phyloP scores from a whole-genome alignment of 2,113 vertebrate species.

The Columba janthina region DNA sequence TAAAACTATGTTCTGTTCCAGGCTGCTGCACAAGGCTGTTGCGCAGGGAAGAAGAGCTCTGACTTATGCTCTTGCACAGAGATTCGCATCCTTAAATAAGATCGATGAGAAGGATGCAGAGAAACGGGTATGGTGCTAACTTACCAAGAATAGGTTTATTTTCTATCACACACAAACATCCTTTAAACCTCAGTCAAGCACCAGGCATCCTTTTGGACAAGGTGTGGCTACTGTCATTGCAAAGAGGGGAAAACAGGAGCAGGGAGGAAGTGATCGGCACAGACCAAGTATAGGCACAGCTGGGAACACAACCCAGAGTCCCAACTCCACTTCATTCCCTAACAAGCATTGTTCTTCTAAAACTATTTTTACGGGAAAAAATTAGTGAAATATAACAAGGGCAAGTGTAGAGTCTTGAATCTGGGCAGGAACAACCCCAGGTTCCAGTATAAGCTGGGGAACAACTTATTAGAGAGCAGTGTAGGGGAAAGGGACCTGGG shows the following conservation, averaged over 20 bases:
- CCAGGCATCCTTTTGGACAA: background rate
- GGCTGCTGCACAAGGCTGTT: constrained; percentile 80
- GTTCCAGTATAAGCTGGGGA: too few species aligned
- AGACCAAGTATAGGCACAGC: background rate
- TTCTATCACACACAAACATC: accelerated
- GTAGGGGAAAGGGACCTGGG: too few species aligned
- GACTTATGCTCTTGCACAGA: constrained; percentile 76
- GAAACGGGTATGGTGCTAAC: constrained; percentile 74
- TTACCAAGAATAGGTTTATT: background rate
- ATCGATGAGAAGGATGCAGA: constrained; percentile 79
- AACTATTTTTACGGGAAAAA: background rate
- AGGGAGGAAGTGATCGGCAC: background rate
- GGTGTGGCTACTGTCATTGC: background rate
- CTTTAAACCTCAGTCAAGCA: background rate
- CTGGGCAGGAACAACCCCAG: too few species aligned
- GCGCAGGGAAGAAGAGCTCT: constrained; percentile 78
- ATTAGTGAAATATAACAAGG: too few species aligned
- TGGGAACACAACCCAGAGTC: background rate
- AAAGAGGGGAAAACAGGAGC: background rate
- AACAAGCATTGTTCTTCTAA: background rate
- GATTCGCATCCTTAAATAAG: constrained; percentile 73
- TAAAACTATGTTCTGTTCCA: background rate
- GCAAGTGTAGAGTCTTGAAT: too few species aligned
- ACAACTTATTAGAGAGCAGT: too few species aligned
- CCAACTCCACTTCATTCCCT: background rate